Base-by-base conservation (phyloP, 2,888 invertebrate genomes). In the Melieria omissa region DNA sequence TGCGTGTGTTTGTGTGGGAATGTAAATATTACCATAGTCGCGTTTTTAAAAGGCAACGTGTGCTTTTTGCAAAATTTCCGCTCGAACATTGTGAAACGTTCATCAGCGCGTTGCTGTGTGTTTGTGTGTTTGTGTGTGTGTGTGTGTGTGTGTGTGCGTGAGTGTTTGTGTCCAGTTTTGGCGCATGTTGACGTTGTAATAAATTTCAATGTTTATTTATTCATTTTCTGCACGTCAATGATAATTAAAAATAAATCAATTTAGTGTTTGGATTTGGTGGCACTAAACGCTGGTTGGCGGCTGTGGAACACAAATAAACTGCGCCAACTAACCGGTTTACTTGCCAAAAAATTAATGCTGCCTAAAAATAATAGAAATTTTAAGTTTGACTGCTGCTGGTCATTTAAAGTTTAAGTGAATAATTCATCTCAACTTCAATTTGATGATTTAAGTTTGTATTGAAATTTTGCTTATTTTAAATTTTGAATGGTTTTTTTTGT, bases 171-270 rank as follows among this genome's bases (percentile, higher is more conserved):
- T n/a, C 9, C 49, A 3, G 49, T 49, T 29, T 29, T 29, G 29
- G 29, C 29, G 29, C 29, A 29, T 2, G 29, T 29, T 29, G 29
- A 29, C 79, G 77, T 76, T 77, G 78, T 81, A 79, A 82, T 81
- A 79, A 81, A 82, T 82, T 81, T 82, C 45, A 76, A 74, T 77
- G 78, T 75, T 77, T 82, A 82, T 81, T 82, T 82, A 82, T 81
- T 82, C 80, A 82, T 82, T 79, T 79, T 78, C 75, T 79, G 77
- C 81, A 81, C 82, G 80, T 81, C 82, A 81, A 79, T 80, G 81
- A 79, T 81, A 81, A 81, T 81, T 82, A 81, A 82, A 81, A 81
- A 80, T 82, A 81, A 81, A 81, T 82, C 78, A 81, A 80, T 52
- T 81, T 79, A n/a, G 14, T 52, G 52, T 52, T 29, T 29, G 52